Conservation (phyloP, 2,888 invertebrate genomes). For the Eupithecia tripunctaria region DNA sequence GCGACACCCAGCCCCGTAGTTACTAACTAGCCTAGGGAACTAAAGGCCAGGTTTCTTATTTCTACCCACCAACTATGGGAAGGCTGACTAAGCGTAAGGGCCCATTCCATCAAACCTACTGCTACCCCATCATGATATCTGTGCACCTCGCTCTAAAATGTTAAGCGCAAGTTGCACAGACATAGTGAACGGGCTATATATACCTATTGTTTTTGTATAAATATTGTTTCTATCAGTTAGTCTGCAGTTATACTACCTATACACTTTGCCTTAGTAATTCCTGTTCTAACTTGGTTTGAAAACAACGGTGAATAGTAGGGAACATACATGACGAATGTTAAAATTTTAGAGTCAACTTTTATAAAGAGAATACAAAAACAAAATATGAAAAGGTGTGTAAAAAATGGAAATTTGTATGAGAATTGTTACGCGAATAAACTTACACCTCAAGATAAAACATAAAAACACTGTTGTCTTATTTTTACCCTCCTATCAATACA, state of each 20-base stretch:
- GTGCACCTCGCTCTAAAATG: too few relatives aligned
- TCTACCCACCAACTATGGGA: conserved; percentile 62
- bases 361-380: conserved; percentile 81
- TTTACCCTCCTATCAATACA: conserved; percentile 45
- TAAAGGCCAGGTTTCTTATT: conserved; percentile 50
- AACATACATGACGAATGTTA: conserved; percentile 84
- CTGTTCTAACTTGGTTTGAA: conserved; percentile 76
- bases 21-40: conserved; percentile 39
- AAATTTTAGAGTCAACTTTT: conserved; percentile 84
- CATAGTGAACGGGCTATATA: too few relatives aligned
- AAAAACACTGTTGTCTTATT: conserved; percentile 71
- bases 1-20: conserved; percentile 29
- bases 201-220: conserved; percentile 72
- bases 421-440: conserved; percentile 85
- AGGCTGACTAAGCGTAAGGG: conserved; percentile 71
- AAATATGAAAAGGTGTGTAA: conserved; percentile 82
- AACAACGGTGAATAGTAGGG: conserved; percentile 82
- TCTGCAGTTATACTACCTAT: conserved; percentile 73
- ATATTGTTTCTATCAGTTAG: conserved; percentile 71
- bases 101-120: conserved; percentile 72
- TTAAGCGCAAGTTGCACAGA: too few relatives aligned
- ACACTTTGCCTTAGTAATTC: conserved; percentile 77
- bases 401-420: conserved; percentile 85
- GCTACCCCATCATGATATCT: too few relatives aligned
- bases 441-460: conserved; percentile 84